Percentiles rank a stretch among this genome's conserved stretches.
Evolutionary conservation across 1,140 invertebrate species (phyloP).

Genomic region (Cydia amplana): DNA sequence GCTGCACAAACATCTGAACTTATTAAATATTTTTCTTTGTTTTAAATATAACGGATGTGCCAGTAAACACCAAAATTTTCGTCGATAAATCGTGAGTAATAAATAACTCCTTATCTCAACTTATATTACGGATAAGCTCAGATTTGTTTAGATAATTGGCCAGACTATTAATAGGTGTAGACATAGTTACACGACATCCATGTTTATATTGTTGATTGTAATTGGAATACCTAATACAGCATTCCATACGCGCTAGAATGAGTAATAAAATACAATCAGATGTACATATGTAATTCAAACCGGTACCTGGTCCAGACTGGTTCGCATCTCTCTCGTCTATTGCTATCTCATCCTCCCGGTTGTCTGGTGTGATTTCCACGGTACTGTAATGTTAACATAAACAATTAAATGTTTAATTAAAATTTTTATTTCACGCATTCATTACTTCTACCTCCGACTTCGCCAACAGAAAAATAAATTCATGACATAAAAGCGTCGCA

Average conservation of each 20-base stretch:
- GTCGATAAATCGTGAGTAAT: no score
- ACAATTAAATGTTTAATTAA: constrained; percentile 19
- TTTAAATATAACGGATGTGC: no score
- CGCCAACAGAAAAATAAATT: constrained; percentile 15
- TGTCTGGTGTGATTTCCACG: constrained; percentile 64
- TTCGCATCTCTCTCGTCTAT: constrained; percentile 64
- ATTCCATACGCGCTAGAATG: neutral
- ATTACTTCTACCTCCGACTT: neutral
- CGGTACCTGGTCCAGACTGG: constrained; percentile 58
- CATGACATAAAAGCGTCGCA: neutral
- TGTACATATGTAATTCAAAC: neutral
- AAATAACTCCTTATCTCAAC: no score
- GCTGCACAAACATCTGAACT: no score
- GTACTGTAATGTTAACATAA: constrained; percentile 49
- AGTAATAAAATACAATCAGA: constrained; percentile 8
- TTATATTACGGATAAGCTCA: no score
- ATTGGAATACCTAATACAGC: neutral
- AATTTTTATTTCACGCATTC: neutral
- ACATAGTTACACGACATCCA: neutral
- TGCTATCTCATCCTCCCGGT: constrained; percentile 59
- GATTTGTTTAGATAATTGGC: neutral
- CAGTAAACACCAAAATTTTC: no score
- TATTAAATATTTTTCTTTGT: no score
- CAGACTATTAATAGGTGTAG: neutral
- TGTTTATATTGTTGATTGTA: neutral